Conservation (phyloP, 2,888 invertebrate species). For the Alviniconcha strummeri region DNA sequence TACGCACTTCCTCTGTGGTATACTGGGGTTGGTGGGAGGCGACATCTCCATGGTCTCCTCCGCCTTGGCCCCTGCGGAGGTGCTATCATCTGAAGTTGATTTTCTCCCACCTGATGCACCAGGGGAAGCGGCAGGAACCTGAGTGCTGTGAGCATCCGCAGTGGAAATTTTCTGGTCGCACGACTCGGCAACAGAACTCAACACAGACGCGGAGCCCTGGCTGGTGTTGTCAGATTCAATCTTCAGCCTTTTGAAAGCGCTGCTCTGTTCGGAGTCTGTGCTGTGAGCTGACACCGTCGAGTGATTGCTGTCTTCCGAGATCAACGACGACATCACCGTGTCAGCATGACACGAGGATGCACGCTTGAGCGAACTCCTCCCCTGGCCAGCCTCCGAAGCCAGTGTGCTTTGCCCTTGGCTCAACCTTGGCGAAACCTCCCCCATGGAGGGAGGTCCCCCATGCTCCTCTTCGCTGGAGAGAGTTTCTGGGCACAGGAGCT, state of each 20-base stretch:
- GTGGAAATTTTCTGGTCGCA: background rate
- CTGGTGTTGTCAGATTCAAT: constrained; percentile 32
- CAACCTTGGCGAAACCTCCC: background rate
- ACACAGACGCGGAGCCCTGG: background rate
- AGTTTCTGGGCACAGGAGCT: constrained; percentile 1
- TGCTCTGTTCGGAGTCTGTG: constrained; percentile 61
- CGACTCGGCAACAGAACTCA: constrained; percentile 3
- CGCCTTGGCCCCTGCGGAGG: background rate
- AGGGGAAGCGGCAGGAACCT: background rate
- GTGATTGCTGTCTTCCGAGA: constrained; percentile 67
- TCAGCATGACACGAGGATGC: constrained; percentile 13
- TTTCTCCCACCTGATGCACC: background rate
- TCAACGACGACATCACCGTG: constrained; percentile 6
- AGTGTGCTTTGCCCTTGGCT: background rate
- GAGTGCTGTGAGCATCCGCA: background rate
- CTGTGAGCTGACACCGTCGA: constrained; percentile 58
- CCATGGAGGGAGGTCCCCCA: background rate
- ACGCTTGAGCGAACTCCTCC: constrained; percentile 13
- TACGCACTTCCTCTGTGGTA: constrained; percentile 15
- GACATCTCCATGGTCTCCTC: constrained; percentile 29
- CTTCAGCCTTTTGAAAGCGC: constrained; percentile 44
- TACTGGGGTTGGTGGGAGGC: constrained; percentile 23
- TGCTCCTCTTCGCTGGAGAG: constrained; percentile 28
- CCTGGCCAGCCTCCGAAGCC: background rate
- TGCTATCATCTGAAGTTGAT: constrained; percentile 33